A percentile compares a stretch with the other conserved stretches of the same genome.
phyloP scores from a whole-genome alignment of 1,140 invertebrate species.

The Aphaenogaster floridana region DNA sequence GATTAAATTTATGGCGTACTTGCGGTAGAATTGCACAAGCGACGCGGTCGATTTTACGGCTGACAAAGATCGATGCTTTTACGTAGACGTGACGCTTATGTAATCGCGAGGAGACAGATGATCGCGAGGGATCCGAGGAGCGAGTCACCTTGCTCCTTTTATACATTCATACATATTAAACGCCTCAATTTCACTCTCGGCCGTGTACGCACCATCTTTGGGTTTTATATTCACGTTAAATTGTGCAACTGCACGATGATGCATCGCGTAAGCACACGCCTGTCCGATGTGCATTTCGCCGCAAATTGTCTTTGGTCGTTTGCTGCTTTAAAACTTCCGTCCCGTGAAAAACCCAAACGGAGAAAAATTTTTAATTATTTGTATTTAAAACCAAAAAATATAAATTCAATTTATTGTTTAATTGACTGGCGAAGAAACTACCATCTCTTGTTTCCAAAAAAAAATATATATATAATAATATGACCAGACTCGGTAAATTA shows the following conservation, averaged over 20 bases:
- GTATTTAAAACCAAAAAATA: background rate
- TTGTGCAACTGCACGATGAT: constrained; percentile 77
- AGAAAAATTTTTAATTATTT: background rate
- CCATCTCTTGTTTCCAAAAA: too few relatives aligned
- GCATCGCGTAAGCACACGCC: constrained; percentile 64
- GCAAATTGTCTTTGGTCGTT: constrained; percentile 14
- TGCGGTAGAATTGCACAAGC: constrained; percentile 30
- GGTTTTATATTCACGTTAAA: constrained; percentile 60
- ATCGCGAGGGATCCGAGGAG: constrained; percentile 30
- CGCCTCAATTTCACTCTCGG: constrained; percentile 74
- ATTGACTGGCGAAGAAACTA: too few relatives aligned
- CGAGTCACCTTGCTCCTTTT: constrained; percentile 71
- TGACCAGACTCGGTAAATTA: too few relatives aligned
- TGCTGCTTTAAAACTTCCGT: background rate
- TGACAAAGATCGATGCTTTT: constrained; percentile 66
- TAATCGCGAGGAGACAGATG: constrained; percentile 47
- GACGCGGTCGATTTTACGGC: constrained; percentile 31
- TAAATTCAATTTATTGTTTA: too few relatives aligned
- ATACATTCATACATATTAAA: constrained; percentile 80
- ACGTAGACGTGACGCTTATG: constrained; percentile 19
- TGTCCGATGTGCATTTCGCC: constrained; percentile 19
- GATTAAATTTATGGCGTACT: constrained; percentile 45
- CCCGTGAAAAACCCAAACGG: background rate
- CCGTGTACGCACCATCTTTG: constrained; percentile 72
- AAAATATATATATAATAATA: too few relatives aligned